A percentile compares a stretch with the other conserved stretches of the same genome.
Conservation (phyloP, 2,797 vertebrate species). For the Silurus aristotelis region DNA sequence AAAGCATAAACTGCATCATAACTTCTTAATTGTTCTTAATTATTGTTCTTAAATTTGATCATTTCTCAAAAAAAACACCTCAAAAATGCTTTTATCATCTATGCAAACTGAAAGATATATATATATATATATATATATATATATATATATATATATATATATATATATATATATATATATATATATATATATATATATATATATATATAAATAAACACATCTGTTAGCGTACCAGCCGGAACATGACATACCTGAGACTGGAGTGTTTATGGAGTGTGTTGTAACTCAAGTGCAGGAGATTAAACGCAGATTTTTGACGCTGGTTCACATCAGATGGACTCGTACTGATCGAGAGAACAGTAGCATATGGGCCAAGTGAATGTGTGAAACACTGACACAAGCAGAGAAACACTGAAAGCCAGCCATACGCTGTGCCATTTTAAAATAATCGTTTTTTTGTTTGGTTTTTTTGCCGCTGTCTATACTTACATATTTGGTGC, state of each 20-base stretch:
- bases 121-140: background rate
- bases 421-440: background rate
- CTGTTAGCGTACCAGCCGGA: conserved; percentile 80
- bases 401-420: conserved; percentile 32
- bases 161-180: background rate
- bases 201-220: conserved; percentile 38
- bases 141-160: background rate
- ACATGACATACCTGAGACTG: conserved; percentile 85
- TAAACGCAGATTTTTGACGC: conserved; percentile 94
- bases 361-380: conserved; percentile 76
- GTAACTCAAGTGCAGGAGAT: conserved; percentile 90
- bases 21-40: too few relatives aligned
- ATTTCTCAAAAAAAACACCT: background rate
- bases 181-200: background rate
- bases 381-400: conserved; percentile 71
- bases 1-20: background rate
- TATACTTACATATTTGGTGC: too few relatives aligned
- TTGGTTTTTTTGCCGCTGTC: background rate
- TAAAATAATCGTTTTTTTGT: background rate
- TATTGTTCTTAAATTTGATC: too few relatives aligned
- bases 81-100: background rate
- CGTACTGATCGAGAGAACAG: conserved; percentile 60
- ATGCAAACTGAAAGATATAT: background rate
- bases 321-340: conserved; percentile 72
- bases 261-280: conserved; percentile 93